Percentiles rank a stretch among this genome's conserved stretches.
These are phyloP conservation scores for Polypterus bichir DNA, from an alignment of 2,113 vertebrate genomes.

Conservation along the genomic window DNA sequence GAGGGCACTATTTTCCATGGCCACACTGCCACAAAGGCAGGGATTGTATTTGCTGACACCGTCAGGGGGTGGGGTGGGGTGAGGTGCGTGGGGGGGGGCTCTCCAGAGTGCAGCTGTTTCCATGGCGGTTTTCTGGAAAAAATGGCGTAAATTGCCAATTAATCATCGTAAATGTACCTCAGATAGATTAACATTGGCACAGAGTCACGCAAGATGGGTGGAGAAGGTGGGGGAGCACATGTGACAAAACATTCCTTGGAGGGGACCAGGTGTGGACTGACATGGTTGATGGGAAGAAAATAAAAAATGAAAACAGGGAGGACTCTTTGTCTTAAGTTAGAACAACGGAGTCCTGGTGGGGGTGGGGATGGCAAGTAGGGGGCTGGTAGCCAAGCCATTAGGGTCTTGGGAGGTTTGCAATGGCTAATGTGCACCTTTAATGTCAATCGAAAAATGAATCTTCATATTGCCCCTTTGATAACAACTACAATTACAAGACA, in stretches of 20 bases:
- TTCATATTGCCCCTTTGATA: too few relatives aligned
- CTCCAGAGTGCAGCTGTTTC: slow-evolving; percentile 24
- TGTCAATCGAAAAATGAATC: too few relatives aligned
- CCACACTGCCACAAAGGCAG: slow-evolving; percentile 35
- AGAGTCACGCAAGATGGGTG: slow-evolving; percentile 5
- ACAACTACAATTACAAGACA: too few relatives aligned
- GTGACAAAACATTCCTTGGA: background rate
- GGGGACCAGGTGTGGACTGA: background rate
- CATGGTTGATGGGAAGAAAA: background rate
- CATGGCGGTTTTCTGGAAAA: slow-evolving; percentile 33
- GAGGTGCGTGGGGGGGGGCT: too few relatives aligned
- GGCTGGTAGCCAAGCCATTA: too few relatives aligned
- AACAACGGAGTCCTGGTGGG: too few relatives aligned
- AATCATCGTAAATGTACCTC: slow-evolving; percentile 32
- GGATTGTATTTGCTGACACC: slow-evolving; percentile 28
- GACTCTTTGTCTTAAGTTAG: too few relatives aligned
- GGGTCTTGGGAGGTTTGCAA: too few relatives aligned
- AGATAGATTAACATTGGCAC: slow-evolving; percentile 16
- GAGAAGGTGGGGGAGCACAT: background rate
- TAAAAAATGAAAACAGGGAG: too few relatives aligned
- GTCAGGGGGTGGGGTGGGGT: slow-evolving; percentile 27
- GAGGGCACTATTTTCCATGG: slow-evolving; percentile 44
- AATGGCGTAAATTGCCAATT: slow-evolving; percentile 24
- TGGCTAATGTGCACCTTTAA: too few relatives aligned
- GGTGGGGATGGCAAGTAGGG: too few relatives aligned